A percentile compares a stretch with the other conserved stretches of the same genome.
phyloP scores from a whole-genome alignment of 1,140 invertebrate genomes.

The Pseudomyrmex cubaensis region DNA sequence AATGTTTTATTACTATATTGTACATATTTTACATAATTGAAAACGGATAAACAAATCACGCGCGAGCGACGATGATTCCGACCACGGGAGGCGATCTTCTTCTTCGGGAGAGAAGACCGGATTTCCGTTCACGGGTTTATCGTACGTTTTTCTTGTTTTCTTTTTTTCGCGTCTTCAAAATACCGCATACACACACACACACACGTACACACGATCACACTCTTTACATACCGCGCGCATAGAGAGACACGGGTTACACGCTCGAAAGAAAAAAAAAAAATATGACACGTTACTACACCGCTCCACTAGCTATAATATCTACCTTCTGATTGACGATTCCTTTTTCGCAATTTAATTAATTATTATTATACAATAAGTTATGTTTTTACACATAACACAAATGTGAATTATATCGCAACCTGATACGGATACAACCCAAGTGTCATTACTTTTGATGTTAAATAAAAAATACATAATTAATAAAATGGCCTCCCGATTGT shows the following conservation, averaged over 20 bases:
- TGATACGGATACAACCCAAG: conserved; percentile 83
- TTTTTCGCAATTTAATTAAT: conserved; percentile 79
- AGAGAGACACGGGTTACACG: conserved; percentile 59
- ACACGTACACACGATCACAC: conserved; percentile 49
- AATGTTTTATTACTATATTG: conserved; percentile 84
- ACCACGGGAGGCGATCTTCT: conserved; percentile 41
- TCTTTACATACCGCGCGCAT: conserved; percentile 52
- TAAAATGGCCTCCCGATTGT: conserved; percentile 68
- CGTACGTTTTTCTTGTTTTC: conserved; percentile 75
- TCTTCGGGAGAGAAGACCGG: conserved; percentile 45
- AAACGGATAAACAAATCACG: conserved; percentile 78
- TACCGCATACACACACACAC: conserved; percentile 65
- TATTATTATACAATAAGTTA: conserved; percentile 82
- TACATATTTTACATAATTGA: conserved; percentile 85
- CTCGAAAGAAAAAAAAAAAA: conserved; percentile 59
- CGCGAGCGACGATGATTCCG: conserved; percentile 73
- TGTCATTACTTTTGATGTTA: conserved; percentile 85
- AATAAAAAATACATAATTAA: conserved; percentile 85
- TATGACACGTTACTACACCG: conserved; percentile 73
- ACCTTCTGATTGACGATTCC: conserved; percentile 80
- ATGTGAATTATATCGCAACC: conserved; percentile 56
- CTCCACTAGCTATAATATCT: conserved; percentile 75
- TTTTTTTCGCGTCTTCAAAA: conserved; percentile 75
- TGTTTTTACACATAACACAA: conserved; percentile 81
- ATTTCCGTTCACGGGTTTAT: conserved; percentile 64